A percentile compares a stretch with the other conserved stretches of the same genome.
Evolutionary conservation across 2,888 invertebrate species (phyloP).

Genomic region (Blomia tropicalis): DNA sequence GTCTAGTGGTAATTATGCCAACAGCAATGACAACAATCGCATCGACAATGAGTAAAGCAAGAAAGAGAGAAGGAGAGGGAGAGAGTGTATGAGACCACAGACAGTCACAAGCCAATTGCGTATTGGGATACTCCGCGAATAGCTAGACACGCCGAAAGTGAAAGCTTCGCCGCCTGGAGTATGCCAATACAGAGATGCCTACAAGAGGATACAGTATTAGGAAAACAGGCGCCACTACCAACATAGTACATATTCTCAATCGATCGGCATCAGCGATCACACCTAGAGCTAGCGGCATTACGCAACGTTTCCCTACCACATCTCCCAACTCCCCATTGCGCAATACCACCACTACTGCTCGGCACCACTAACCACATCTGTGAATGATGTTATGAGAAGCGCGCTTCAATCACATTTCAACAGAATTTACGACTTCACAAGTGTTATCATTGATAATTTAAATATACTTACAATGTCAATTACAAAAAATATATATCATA

Average conservation of each 20-base stretch:
- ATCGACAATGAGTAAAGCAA: not conserved
- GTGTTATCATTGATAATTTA: too few species aligned
- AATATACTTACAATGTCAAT: too few species aligned
- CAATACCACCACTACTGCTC: not conserved
- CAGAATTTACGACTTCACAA: too few species aligned
- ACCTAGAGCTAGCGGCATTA: not conserved
- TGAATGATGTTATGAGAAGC: too few species aligned
- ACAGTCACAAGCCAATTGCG: not conserved
- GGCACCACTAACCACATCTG: too few species aligned
- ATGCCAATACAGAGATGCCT: too few species aligned
- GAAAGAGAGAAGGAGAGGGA: too few species aligned
- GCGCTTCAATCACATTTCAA: too few species aligned
- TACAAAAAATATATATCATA: too few species aligned
- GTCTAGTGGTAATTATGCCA: slow-evolving; percentile 1
- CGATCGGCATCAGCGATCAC: not conserved
- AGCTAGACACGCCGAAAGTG: slow-evolving; percentile 2
- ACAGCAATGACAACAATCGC: slow-evolving; percentile 8
- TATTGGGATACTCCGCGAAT: not conserved
- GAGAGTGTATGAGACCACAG: too few species aligned
- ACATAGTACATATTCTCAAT: not conserved
- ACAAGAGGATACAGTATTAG: too few species aligned
- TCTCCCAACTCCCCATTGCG: not conserved
- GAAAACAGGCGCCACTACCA: not conserved
- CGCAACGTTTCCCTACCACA: not conserved
- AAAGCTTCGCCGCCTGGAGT: too few species aligned